These are phyloP conservation scores for Melanotaenia maccullochi DNA, from an alignment of 2,797 vertebrate species.

Conservation along the genomic window DNA sequence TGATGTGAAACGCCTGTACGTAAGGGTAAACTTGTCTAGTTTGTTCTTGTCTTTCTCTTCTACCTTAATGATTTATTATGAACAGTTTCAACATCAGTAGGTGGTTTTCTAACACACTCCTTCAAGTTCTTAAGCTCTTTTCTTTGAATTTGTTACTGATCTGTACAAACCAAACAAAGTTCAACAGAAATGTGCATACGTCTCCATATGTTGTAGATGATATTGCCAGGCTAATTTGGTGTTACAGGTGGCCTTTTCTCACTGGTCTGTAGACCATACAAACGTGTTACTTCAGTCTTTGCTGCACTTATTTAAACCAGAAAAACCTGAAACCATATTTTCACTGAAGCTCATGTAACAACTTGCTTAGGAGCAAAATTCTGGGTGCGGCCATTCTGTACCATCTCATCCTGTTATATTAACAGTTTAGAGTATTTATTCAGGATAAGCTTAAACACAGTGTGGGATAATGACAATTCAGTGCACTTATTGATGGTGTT, in stretches of 20 bases:
- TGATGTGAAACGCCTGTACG: not conserved
- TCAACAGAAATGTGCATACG: too few relatives aligned
- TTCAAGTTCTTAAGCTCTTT: not conserved
- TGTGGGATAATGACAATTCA: not conserved
- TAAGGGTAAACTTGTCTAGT: not conserved
- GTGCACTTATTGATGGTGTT: not conserved
- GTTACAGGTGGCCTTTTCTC: slow-evolving; percentile 17
- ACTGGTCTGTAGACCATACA: not conserved
- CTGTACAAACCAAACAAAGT: slow-evolving; percentile 3
- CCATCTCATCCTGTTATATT: too few relatives aligned
- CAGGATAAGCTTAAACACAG: too few relatives aligned
- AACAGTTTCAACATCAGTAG: too few relatives aligned
- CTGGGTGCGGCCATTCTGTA: too few relatives aligned
- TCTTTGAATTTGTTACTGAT: slow-evolving; percentile 21
- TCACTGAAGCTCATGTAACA: too few relatives aligned
- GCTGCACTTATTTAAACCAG: too few relatives aligned
- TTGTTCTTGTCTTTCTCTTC: not conserved
- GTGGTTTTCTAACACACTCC: too few relatives aligned
- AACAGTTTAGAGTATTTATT: too few relatives aligned
- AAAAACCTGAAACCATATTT: too few relatives aligned
- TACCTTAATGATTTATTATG: not conserved
- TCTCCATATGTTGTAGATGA: not conserved
- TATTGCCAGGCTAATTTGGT: not conserved
- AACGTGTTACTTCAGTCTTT: too few relatives aligned
- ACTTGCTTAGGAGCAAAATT: too few relatives aligned